Base-by-base conservation (phyloP, 30 jellyfish, hydroid and myxozoan genomes). In the Hydractinia symbiolongicarpus region DNA sequence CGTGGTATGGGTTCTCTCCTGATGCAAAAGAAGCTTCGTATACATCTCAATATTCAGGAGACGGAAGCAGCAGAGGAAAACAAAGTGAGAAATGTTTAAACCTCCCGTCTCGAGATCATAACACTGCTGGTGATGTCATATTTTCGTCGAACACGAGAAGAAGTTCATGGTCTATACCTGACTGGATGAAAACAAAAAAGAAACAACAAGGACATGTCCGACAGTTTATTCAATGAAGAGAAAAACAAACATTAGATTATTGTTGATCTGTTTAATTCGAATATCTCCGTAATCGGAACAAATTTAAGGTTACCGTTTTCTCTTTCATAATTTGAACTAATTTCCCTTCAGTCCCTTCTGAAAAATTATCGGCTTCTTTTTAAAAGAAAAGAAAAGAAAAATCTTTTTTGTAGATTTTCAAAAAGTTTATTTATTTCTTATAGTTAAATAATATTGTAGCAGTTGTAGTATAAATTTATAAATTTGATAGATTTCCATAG, bases 1-100 rank as follows among this genome's bases (percentile, higher is more conserved):
- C 85, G 13, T 77, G 85, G 85, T 77, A 77, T 77, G 85, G 85
- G 17, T 30, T 53, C 17, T 52, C 76, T 13, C 9, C 74, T n/a
- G 74, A 64, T 7, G 40, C 19, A 7, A 64, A 64, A 64, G 74
- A 64, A 4, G 74, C 40, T 13, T 51, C 74, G 19, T 64, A 64
- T 64, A 51, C 40, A 6, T 64, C 19, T 51, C 19, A 64, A 51
- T 30, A 30, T 30, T 64, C 74, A 13, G 52, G 40, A n/a, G 9
- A n/a, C 0, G 74, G 74, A 4, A 64, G 40, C 4, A n/a, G 52
- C 9, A 64, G 40, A 1, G 74, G 40, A 0, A 51, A 64, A 7
- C 52, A n/a, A 7, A 64, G 2, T 51, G 40, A 51, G 17, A 64
- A 64, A 64, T 4, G 40, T 44, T 13, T 64, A 13, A 64, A 64